Percentiles rank a stretch among this genome's conserved stretches.
Evolutionary conservation across 2,888 invertebrate species (phyloP).

Genomic region (Dromius quadrimaculatus): DNA sequence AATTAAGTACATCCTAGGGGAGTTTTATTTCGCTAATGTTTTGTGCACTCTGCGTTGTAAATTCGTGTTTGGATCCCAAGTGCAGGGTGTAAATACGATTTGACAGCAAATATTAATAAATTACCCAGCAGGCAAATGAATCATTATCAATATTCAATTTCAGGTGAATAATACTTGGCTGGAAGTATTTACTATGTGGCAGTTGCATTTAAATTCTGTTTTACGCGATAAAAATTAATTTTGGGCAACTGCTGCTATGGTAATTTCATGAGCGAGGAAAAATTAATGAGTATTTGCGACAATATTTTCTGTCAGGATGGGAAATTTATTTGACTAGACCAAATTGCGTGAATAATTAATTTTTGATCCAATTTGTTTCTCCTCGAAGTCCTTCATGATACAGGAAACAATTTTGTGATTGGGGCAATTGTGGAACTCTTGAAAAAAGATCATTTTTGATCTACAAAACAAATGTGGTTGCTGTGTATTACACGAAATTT

Average conservation of each 20-base stretch:
- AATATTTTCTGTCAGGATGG: neutral
- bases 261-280: neutral
- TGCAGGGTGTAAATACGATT: conserved; percentile 4
- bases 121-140: neutral
- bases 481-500: too few species aligned
- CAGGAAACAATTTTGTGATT: too few species aligned
- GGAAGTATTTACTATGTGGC: neutral
- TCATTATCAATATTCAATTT: conserved; percentile 28
- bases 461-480: too few species aligned
- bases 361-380: too few species aligned
- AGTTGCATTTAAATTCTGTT: conserved; percentile 8
- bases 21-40: conserved; percentile 35
- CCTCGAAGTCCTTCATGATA: too few species aligned
- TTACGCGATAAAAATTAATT: conserved; percentile 9
- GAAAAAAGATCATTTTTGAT: too few species aligned
- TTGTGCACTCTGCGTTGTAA: conserved; percentile 3
- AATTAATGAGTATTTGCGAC: neutral
- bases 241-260: too few species aligned
- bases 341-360: too few species aligned
- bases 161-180: conserved; percentile 5
- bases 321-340: too few species aligned
- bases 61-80: conserved; percentile 6
- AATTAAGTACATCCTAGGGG: conserved; percentile 44
- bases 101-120: conserved; percentile 17
- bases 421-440: too few species aligned